Evolutionary conservation across 2,888 invertebrate species (phyloP).

Genomic region (Orthosia cruda): DNA sequence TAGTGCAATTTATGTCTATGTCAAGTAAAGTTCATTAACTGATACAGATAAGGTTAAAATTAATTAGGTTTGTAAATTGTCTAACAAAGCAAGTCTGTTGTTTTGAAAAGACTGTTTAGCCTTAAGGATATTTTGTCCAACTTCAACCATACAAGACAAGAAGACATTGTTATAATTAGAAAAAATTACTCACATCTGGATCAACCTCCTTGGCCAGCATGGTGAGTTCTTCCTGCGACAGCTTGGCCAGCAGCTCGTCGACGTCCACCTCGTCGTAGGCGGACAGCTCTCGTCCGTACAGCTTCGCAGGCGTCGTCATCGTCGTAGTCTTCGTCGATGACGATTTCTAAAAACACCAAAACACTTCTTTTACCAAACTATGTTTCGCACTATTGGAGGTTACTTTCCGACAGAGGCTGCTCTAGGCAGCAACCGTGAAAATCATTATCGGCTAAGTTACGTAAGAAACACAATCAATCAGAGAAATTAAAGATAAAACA

Average conservation of each 20-base stretch:
- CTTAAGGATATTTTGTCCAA: neutral
- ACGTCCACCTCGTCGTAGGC: constrained; percentile 99
- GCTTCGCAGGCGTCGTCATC: constrained; percentile 97
- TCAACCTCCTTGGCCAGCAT: constrained; percentile 99
- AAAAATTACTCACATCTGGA: constrained; percentile 97
- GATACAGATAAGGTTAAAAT: constrained; percentile 30
- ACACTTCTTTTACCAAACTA: constrained; percentile 73
- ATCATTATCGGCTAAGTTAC: constrained; percentile 64
- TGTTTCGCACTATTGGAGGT: constrained; percentile 62
- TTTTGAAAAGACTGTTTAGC: neutral
- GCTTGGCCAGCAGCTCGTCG: constrained; percentile 97
- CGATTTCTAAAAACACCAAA: constrained; percentile 94
- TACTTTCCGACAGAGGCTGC: constrained; percentile 47
- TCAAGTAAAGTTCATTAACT: constrained; percentile 35
- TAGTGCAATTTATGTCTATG: constrained; percentile 3
- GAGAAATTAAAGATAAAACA: constrained; percentile 80
- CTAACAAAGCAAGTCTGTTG: neutral
- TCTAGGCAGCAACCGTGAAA: constrained; percentile 34
- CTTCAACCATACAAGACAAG: neutral
- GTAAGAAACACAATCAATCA: constrained; percentile 68
- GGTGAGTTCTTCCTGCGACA: constrained; percentile 98
- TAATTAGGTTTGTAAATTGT: constrained; percentile 18
- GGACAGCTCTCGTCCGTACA: constrained; percentile 97
- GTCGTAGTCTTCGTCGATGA: constrained; percentile 97
- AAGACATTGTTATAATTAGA: neutral